A percentile compares a stretch with the other conserved stretches of the same genome.
These are phyloP conservation scores for Drosophila imparisetae DNA, from an alignment of 2,888 invertebrate species.

Conservation along the genomic window DNA sequence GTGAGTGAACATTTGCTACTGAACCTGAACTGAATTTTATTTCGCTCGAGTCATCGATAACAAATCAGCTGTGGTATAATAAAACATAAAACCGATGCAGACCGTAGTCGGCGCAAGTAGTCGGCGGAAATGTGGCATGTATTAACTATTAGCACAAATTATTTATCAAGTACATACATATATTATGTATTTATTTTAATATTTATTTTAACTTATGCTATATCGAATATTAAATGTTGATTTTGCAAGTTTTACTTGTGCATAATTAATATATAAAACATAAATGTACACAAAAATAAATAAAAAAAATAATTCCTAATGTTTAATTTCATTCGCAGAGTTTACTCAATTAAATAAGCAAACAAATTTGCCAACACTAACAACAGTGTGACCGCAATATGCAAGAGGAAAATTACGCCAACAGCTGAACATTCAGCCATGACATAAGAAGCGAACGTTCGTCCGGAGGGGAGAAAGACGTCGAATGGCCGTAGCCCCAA, in stretches of 20 bases:
- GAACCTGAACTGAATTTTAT: conserved; percentile 18
- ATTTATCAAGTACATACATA: background rate
- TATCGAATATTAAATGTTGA: background rate
- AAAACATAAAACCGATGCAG: background rate
- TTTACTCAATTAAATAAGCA: background rate
- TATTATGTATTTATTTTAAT: background rate
- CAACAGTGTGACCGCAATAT: conserved; percentile 47
- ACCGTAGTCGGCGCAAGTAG: no score
- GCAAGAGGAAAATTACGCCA: conserved; percentile 26
- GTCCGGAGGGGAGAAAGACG: conserved; percentile 63
- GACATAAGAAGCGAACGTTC: conserved; percentile 68
- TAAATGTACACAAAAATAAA: background rate
- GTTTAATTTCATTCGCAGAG: background rate
- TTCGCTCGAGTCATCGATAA: conserved; percentile 24
- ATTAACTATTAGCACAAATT: background rate
- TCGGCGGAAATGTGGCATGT: background rate
- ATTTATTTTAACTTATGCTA: background rate
- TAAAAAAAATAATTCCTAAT: background rate
- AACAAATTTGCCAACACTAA: conserved; percentile 29
- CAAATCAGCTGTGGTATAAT: conserved; percentile 19
- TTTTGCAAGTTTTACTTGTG: background rate
- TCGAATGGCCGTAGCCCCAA: conserved; percentile 58
- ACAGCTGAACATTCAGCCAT: conserved; percentile 49
- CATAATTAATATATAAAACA: background rate
- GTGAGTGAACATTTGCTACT: conserved; percentile 23